Evolutionary conservation across 2,888 invertebrate genomes (phyloP), one percentile per base, ranked within the genome.

Genomic region (Quadroppia sp.): DNA sequence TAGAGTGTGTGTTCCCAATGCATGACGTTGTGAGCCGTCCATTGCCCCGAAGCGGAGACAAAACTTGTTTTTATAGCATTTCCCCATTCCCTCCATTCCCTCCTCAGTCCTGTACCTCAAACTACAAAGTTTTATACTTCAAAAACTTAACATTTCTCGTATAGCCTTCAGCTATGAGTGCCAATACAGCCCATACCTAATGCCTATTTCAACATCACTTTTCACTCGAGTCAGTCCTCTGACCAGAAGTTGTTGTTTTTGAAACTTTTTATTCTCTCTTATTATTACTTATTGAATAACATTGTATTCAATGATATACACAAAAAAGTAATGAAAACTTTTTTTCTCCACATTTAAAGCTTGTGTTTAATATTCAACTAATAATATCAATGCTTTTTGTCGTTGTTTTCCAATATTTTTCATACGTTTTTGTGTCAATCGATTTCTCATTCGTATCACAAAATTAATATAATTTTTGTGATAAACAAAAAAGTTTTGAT

Each of bases 21-120:
- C 9, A 64, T 69, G 69, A 69, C 69, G 69, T 69, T 45, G 7
- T 20, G 15, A 42, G 69, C 20, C 69, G 69, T 69, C 69, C 69
- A 69, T 69, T 69, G 69, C 69, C 69, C 69, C 69, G 69, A 69
- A 45, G 69, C 69, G 42, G 20, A 40, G 64, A 69, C 42, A 69
- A 69, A 69, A 69, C 69, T 69, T 69, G 69, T 69, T 69, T 69
- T 69, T 13, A 45, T 69, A 69, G 45, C 28, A 45, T 45, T 69
- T 69, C 69, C 69, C 69, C 69, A 69, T 69, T 69, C 69, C 69
- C 45, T 69, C 45, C 69, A 20, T 17, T 30, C 59, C 17, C 15
- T 32, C 30, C 42, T 45, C 45, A 15, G 13, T 69, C 28, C 40
- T 45, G 28, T 20, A 45, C 69, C 69, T 42, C 69, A 20, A n/a